Percentiles rank a stretch among this genome's conserved stretches.
These are phyloP conservation scores for Ylistrum balloti DNA, from an alignment of 1,140 invertebrate genomes.

Conservation along the genomic window DNA sequence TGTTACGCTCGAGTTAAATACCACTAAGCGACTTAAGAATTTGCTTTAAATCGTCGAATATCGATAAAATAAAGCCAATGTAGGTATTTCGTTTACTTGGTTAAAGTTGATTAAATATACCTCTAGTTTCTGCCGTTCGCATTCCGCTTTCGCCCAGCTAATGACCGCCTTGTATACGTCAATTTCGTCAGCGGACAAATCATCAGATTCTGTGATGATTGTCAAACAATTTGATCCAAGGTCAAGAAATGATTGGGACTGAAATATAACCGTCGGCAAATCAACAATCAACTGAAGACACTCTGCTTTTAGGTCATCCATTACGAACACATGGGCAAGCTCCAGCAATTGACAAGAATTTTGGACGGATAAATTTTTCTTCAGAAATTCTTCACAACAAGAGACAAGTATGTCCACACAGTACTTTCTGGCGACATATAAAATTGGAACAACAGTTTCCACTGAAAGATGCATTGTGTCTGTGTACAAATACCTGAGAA, in stretches of 20 bases:
- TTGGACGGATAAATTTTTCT: not conserved
- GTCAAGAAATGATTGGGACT: not conserved
- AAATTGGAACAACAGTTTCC: not conserved
- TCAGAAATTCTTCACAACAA: not conserved
- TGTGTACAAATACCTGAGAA: conserved; percentile 41
- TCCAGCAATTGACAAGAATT: conserved; percentile 42
- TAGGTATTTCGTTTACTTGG: too few species aligned
- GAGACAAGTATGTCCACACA: not conserved
- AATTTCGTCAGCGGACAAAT: not conserved
- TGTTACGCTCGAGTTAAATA: too few species aligned
- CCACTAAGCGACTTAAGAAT: too few species aligned
- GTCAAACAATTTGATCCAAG: not conserved
- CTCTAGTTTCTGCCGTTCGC: not conserved
- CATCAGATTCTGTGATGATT: not conserved
- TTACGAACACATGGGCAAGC: not conserved
- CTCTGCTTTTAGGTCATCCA: not conserved
- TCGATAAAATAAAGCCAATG: too few species aligned
- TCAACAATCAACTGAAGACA: not conserved
- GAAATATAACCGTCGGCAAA: not conserved
- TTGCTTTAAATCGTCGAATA: too few species aligned
- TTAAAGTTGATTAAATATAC: too few species aligned
- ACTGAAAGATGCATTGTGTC: not conserved
- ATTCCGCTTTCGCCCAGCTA: not conserved
- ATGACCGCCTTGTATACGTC: not conserved
- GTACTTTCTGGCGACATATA: conserved; percentile 40